These are phyloP conservation scores for Morpho deidamia DNA, from an alignment of 2,888 invertebrate genomes.

Conservation along the genomic window DNA sequence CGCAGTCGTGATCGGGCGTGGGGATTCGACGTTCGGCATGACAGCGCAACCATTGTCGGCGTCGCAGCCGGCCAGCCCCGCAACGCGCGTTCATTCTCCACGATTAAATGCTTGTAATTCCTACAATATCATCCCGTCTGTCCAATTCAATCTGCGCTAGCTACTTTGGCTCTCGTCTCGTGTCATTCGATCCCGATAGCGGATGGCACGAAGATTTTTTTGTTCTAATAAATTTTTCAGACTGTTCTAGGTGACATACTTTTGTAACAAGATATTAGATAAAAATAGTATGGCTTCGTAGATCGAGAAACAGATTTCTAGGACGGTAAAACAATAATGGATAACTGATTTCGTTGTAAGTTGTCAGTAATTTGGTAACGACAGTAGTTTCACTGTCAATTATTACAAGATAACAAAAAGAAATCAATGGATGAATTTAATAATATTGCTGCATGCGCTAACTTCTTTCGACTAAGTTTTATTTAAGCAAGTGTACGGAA, in stretches of 20 bases:
- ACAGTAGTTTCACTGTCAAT: constrained; percentile 5
- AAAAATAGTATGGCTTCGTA: not conserved
- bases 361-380: constrained; percentile 11
- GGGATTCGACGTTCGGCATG: constrained; percentile 64
- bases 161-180: constrained; percentile 42
- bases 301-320: constrained; percentile 2
- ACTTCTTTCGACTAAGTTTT: no score
- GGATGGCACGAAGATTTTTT: constrained; percentile 2
- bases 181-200: constrained; percentile 37
- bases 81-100: constrained; percentile 59
- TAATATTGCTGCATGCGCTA: not conserved
- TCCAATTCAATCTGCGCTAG: constrained; percentile 62
- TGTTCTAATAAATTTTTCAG: constrained; percentile 25
- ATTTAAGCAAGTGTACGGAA: no score
- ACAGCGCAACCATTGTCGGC: constrained; percentile 68
- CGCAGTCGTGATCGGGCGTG: constrained; percentile 75
- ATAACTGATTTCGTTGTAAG: constrained; percentile 1
- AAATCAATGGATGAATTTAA: not conserved
- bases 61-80: constrained; percentile 45
- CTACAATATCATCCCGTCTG: constrained; percentile 68
- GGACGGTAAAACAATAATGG: constrained; percentile 1
- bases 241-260: constrained; percentile 18
- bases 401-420: not conserved
- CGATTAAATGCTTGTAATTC: constrained; percentile 76
- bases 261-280: constrained; percentile 23